Conservation (phyloP, 2,113 vertebrate genomes). For the Thunnus thynnus region DNA sequence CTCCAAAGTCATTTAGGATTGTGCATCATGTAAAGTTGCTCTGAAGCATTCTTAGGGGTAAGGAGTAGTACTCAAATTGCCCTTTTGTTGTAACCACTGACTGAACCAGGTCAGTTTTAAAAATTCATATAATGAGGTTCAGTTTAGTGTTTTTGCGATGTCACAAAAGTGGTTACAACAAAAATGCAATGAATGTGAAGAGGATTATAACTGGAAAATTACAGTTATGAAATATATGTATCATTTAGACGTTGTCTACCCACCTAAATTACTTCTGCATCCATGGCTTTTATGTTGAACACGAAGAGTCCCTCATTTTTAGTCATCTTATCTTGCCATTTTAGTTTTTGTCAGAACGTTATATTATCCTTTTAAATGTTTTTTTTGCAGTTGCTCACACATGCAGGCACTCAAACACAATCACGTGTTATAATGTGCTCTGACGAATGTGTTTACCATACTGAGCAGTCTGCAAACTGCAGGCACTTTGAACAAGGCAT, state of each 20-base stretch:
- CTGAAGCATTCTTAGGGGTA: background rate
- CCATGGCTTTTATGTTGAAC: too few relatives aligned
- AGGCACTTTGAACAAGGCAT: slow-evolving; percentile 16
- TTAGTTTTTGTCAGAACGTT: background rate
- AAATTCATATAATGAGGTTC: background rate
- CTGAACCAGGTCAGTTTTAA: background rate
- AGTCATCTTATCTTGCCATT: background rate
- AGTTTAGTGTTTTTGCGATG: background rate
- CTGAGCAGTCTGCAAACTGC: background rate
- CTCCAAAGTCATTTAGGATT: slow-evolving; percentile 4
- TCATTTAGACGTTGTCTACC: background rate
- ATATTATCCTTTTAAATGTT: background rate
- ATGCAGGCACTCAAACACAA: background rate
- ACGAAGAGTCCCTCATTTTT: background rate
- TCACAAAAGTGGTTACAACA: background rate
- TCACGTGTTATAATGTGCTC: background rate
- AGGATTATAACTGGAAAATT: background rate
- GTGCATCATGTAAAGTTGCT: slow-evolving; percentile 13
- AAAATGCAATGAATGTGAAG: background rate
- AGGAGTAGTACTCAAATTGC: too few relatives aligned
- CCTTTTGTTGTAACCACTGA: background rate
- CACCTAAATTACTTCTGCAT: too few relatives aligned
- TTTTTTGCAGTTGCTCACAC: background rate
- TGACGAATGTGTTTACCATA: slow-evolving; percentile 16
- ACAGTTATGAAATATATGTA: background rate